Conservation (phyloP, 2,113 vertebrate species). For the Colossoma macropomum region DNA sequence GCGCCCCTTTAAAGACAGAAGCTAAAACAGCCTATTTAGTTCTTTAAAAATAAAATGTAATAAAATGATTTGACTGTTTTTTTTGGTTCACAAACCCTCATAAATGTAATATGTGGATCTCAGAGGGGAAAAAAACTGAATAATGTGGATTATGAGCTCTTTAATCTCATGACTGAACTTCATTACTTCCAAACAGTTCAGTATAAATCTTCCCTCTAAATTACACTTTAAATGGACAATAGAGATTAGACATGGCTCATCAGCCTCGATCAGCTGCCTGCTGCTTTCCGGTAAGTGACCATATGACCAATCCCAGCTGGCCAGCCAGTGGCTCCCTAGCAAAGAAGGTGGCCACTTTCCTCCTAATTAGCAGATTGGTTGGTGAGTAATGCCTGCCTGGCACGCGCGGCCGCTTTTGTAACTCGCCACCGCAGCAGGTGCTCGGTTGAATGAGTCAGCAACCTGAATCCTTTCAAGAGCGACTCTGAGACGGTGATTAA, state of each 20-base stretch:
- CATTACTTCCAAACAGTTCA: too few species aligned
- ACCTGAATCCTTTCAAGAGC: conserved; percentile 23
- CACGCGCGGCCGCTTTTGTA: neutral
- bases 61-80: too few species aligned
- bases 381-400: conserved; percentile 5
- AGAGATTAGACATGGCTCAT: neutral
- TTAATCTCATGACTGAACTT: too few species aligned
- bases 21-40: too few species aligned
- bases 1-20: too few species aligned
- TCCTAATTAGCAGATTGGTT: conserved; percentile 25
- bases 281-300: neutral
- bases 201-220: neutral
- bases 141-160: too few species aligned
- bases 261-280: neutral
- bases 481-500: conserved; percentile 42
- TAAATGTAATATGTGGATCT: too few species aligned
- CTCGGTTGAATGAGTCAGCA: conserved; percentile 33
- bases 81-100: too few species aligned
- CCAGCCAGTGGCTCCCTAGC: too few species aligned
- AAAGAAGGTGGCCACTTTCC: neutral
- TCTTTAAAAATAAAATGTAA: too few species aligned
- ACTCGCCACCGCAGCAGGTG: conserved; percentile 45
- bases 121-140: too few species aligned
- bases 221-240: neutral
- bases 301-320: conserved; percentile 12